Evolutionary conservation across 2,113 vertebrate genomes (phyloP), one percentile per base, ranked within the genome.

Genomic region (Polypterus senegalus): DNA sequence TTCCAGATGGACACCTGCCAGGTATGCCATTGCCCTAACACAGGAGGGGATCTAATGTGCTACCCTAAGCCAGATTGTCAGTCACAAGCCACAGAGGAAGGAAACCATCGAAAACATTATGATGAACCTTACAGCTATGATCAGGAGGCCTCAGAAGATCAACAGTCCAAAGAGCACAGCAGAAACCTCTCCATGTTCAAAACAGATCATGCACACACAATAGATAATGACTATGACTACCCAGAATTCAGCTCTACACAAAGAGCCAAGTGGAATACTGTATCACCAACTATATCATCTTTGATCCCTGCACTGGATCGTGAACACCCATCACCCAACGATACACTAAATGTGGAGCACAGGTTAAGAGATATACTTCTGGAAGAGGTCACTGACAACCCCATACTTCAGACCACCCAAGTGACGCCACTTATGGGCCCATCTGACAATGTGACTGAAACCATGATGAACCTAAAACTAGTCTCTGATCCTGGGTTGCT

Each of bases 11-110:
- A 92, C 0, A 74, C 81, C 0, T 98, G 95, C 75, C 82, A 76
- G 67, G 90, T 93, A 1, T 97, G 95, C 74, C 93, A 96, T 68
- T 98, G 94, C 52, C 93, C 91, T 0, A 89, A 87, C 0, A 74
- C 85, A 0, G 95, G 95, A 0, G 94, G 93, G 0, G 78, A 86
- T 9, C 81, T 95, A 9, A 93, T 94, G 85, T 97, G 95, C 73
- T 97, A 93, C 73, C 81, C 80, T 3, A 77, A 93, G 3, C 92
- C 91, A 0, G 74, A 86, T 59, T 98, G 94, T 7, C 75, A 84
- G 3, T 3, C 71, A 0, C 54, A 69, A 75, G 54, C 77, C 7
- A 80, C 81, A 1, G 52, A 71, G 0, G 85, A 87, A 59, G 83
- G 90, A 1, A 70, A 67, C 0, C 61, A 74, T 0, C 81, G 76